These are phyloP conservation scores for Clunio marinus DNA, from an alignment of 2,888 invertebrate genomes.

Conservation along the genomic window DNA sequence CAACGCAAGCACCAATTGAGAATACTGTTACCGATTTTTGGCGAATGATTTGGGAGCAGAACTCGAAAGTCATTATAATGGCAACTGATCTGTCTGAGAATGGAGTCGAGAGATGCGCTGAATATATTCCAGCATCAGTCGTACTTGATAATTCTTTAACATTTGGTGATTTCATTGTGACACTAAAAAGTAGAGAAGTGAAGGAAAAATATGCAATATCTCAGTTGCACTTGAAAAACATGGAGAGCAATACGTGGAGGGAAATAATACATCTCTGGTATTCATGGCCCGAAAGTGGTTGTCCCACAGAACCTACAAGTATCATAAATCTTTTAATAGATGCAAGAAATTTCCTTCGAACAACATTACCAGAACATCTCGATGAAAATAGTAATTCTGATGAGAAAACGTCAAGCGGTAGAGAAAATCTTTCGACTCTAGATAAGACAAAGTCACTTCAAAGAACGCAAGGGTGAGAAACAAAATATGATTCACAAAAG, in stretches of 20 bases:
- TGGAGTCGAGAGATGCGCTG: conserved; percentile 83
- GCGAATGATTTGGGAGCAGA: conserved; percentile 96
- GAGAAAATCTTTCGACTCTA: conserved; percentile 40
- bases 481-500: background rate
- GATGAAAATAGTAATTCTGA: conserved; percentile 44
- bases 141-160: conserved; percentile 82
- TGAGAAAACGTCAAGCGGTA: conserved; percentile 27
- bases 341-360: conserved; percentile 58
- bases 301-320: conserved; percentile 76
- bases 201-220: conserved; percentile 89
- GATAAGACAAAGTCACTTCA: conserved; percentile 44
- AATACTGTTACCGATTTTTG: conserved; percentile 86
- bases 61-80: conserved; percentile 83
- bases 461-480: conserved; percentile 50
- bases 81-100: conserved; percentile 85
- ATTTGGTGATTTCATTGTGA: conserved; percentile 84
- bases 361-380: conserved; percentile 47
- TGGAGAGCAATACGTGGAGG: conserved; percentile 75
- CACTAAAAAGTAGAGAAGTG: conserved; percentile 82
- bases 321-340: conserved; percentile 84
- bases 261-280: conserved; percentile 92
- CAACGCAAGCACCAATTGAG: conserved; percentile 84
- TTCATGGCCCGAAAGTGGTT: conserved; percentile 87
- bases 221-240: conserved; percentile 75
- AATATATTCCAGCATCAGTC: conserved; percentile 87